Percentiles rank a stretch among this genome's conserved stretches.
Conservation (phyloP, 2,113 vertebrate genomes). For the Probosciger aterrimus region DNA sequence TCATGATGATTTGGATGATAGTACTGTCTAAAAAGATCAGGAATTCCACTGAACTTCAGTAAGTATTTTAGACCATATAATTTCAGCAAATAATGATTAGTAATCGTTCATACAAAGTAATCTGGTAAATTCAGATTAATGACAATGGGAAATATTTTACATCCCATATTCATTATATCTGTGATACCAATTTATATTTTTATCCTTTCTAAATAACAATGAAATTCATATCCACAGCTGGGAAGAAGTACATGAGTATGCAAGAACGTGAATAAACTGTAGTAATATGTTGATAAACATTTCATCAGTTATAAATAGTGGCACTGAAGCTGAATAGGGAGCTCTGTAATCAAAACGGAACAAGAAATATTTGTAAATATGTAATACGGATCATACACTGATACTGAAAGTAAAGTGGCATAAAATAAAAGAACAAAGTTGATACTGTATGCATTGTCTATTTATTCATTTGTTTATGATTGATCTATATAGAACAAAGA, state of each 20-base stretch:
- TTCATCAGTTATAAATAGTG: background rate
- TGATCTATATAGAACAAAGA: constrained; percentile 38
- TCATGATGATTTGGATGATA: background rate
- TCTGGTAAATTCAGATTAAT: background rate
- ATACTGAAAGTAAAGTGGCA: background rate
- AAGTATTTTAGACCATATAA: background rate
- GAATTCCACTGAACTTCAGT: background rate
- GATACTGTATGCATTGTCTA: background rate
- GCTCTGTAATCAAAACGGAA: background rate
- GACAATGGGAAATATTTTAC: background rate
- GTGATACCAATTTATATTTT: background rate
- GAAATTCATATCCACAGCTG: background rate
- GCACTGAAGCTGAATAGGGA: background rate
- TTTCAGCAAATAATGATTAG: background rate
- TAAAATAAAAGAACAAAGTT: constrained; percentile 26
- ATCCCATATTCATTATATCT: background rate
- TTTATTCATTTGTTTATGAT: constrained; percentile 32
- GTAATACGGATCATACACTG: background rate
- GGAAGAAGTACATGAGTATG: background rate
- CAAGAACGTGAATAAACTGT: background rate
- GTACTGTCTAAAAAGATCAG: background rate
- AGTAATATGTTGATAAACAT: background rate
- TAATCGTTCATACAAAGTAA: background rate
- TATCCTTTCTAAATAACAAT: background rate
- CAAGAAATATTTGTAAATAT: background rate